Percentiles rank a stretch among this genome's conserved stretches.
Evolutionary conservation across 2,113 vertebrate genomes (phyloP).

Genomic region (Malurus alboscapulatus): DNA sequence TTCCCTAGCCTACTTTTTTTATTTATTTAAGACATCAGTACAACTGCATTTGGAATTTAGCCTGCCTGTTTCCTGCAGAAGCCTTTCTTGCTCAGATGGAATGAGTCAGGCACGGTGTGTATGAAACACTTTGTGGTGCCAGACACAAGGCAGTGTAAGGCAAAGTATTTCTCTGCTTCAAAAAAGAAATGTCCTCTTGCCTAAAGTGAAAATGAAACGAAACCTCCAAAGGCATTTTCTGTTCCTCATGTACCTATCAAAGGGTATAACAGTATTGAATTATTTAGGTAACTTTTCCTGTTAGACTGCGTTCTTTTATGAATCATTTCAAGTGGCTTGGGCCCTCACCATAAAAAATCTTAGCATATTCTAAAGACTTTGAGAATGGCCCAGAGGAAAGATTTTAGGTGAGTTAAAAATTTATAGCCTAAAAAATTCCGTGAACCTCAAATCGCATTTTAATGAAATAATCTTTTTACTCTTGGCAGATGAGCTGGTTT

Average conservation of each 20-base stretch:
- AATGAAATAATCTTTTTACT: not conserved
- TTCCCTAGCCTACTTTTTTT: not conserved
- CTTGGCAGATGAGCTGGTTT: not conserved
- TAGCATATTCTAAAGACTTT: not conserved
- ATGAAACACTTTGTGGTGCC: not conserved
- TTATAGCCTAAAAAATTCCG: not conserved
- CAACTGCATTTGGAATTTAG: not conserved
- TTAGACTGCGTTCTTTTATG: not conserved
- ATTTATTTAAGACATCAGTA: not conserved
- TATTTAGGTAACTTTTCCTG: not conserved
- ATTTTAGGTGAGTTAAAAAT: not conserved
- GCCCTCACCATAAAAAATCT: not conserved
- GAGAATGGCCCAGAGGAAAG: not conserved
- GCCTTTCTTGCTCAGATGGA: not conserved
- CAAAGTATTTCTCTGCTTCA: not conserved
- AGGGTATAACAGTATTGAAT: not conserved
- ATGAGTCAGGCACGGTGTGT: not conserved
- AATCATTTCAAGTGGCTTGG: not conserved
- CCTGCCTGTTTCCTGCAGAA: not conserved
- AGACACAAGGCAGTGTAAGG: not conserved
- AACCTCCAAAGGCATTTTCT: conserved; percentile 19
- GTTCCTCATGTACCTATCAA: conserved; percentile 2
- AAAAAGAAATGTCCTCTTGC: conserved; percentile 37
- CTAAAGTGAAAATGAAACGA: conserved; percentile 52
- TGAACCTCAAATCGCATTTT: not conserved